These are phyloP conservation scores for Temnothorax nylanderi DNA, from an alignment of 1,140 invertebrate genomes.

Conservation along the genomic window DNA sequence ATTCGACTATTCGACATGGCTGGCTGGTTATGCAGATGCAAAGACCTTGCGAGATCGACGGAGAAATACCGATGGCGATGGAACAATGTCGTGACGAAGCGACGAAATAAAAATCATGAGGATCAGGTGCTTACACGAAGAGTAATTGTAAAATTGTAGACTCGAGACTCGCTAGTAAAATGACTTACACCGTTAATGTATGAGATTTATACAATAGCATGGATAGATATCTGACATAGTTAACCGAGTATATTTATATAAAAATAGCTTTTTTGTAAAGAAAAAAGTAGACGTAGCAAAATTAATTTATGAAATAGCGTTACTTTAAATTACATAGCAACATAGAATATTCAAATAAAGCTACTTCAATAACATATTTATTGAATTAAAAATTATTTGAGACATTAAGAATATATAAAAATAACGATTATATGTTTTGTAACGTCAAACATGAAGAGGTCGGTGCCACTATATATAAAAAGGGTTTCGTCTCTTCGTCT, in stretches of 20 bases:
- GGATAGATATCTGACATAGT: not conserved
- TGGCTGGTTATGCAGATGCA: slow-evolving; percentile 50
- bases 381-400: not conserved
- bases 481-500: no score
- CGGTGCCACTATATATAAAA: no score
- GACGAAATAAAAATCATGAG: not conserved
- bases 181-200: not conserved
- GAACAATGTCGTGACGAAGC: slow-evolving; percentile 38
- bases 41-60: slow-evolving; percentile 30
- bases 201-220: not conserved
- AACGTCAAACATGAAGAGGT: no score
- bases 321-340: not conserved
- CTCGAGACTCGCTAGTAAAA: not conserved
- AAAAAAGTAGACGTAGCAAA: not conserved
- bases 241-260: not conserved
- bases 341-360: not conserved
- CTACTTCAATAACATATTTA: not conserved
- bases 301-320: not conserved
- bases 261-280: not conserved
- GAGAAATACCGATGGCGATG: slow-evolving; percentile 27
- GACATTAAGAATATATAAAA: not conserved
- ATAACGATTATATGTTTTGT: not conserved
- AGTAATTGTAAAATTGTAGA: not conserved
- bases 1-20: slow-evolving; percentile 28
- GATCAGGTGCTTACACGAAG: slow-evolving; percentile 13